Base-by-base conservation (phyloP, 2,797 vertebrate species). In the Lutjanus campechanus region DNA sequence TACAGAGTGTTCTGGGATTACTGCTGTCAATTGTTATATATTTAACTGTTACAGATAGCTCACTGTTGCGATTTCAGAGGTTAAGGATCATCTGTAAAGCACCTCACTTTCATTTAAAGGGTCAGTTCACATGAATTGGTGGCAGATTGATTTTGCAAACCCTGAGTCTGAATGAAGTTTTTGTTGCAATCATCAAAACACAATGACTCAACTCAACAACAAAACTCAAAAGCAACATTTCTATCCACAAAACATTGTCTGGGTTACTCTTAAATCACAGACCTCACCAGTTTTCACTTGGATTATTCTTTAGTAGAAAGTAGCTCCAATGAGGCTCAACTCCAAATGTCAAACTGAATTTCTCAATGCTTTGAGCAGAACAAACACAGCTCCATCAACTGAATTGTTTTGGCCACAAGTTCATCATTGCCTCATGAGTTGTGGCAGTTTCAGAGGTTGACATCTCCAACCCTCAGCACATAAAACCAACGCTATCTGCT, bases 1-100 rank as follows among this genome's bases (percentile, higher is more conserved):
- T 64, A 75, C 51, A 76, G 29, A 64, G 19, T 59, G 49, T 53
- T 19, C 15, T 7, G 10, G 58, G 51, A 69, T 60, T 56, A 58
- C 56, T 2, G 9, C 2, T 58, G 51, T 59, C n/a, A 60, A 5
- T 40, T 67, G 25, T 22, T 58, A 15, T 17, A 75, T 4, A 25
- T 6, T 16, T 9, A 55, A 61, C 15, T 22, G 41, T 55, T 58
- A 72, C 5, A 55, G 20, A 61, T 49, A 29, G 46, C 8, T 65
- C 11, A 41, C n/a, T 56, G 47, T 46, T 73, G 46, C 8, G 7
- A 13, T 25, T 64, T 68, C 12, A 69, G 41, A 65, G 10, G 63
- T 69, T 46, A 29, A 8, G 63, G 49, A 53, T 70, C 5, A 40
- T 36, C 25, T 53, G 58, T 54, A 62, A 61, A 17, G 58, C 22